Conservation (phyloP, 2,888 invertebrate genomes). For the Smittia sp. region DNA sequence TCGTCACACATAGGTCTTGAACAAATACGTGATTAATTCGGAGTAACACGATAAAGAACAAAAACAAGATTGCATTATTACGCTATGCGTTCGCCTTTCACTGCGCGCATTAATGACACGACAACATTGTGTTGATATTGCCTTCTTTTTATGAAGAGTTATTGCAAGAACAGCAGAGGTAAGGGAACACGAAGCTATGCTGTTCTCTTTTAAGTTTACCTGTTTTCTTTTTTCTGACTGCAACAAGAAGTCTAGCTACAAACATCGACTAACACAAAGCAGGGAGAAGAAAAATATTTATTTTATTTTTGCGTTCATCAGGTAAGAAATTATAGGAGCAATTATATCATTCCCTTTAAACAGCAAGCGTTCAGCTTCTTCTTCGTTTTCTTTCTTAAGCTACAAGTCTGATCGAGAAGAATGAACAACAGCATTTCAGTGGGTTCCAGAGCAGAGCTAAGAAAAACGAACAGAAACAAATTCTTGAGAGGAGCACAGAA, state of each 20-base stretch:
- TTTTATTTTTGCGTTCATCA: neutral
- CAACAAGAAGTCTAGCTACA: conserved; percentile 14
- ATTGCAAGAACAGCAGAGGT: conserved; percentile 12
- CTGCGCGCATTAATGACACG: conserved; percentile 39
- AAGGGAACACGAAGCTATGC: conserved; percentile 37
- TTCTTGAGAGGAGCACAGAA: conserved; percentile 4
- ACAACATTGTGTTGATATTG: conserved; percentile 41
- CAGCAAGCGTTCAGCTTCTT: conserved; percentile 30
- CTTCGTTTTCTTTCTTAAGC: conserved; percentile 24
- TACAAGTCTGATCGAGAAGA: conserved; percentile 8
- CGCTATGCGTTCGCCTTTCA: neutral
- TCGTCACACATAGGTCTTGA: neutral
- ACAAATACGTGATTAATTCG: conserved; percentile 40
- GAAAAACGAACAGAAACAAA: neutral
- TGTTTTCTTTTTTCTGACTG: neutral
- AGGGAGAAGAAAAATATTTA: neutral
- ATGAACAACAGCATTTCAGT: conserved; percentile 28
- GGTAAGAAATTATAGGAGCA: conserved; percentile 40
- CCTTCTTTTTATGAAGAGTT: conserved; percentile 28
- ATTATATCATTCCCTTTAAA: conserved; percentile 41
- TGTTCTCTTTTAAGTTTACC: conserved; percentile 23
- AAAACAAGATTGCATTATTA: conserved; percentile 3
- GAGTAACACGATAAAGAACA: conserved; percentile 28
- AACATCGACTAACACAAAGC: neutral
- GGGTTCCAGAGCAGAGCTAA: conserved; percentile 13